A percentile compares a stretch with the other conserved stretches of the same genome.
phyloP scores from a whole-genome alignment of 2,797 vertebrate genomes.

The Xiphorhynchus erythropygius region DNA sequence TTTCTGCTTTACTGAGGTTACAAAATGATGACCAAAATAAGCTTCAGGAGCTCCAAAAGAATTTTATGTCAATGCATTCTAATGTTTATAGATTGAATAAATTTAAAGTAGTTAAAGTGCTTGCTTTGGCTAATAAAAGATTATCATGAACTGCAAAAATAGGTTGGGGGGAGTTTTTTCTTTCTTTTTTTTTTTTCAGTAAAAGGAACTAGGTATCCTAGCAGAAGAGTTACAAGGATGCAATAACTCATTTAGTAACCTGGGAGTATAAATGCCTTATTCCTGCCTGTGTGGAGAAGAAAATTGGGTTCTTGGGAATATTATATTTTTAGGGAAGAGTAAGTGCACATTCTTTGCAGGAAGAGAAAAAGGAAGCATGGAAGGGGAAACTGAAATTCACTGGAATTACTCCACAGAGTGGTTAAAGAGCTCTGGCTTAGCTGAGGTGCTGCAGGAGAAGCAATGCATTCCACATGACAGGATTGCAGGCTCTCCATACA shows the following conservation, averaged over 20 bases:
- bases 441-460: neutral
- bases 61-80: neutral
- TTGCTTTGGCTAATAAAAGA: neutral
- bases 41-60: neutral
- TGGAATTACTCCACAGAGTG: neutral
- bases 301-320: neutral
- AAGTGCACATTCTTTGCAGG: neutral
- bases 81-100: neutral
- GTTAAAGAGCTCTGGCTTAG: neutral
- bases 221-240: neutral
- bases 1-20: slow-evolving; percentile 16
- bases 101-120: neutral
- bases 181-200: neutral
- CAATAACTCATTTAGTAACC: neutral
- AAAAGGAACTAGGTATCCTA: neutral
- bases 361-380: neutral
- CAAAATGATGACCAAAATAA: neutral
- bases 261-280: neutral
- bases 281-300: neutral
- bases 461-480: neutral
- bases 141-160: neutral
- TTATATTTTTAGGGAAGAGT: neutral
- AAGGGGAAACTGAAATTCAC: neutral
- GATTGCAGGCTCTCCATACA: neutral
- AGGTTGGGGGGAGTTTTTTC: neutral